phyloP scores from a whole-genome alignment of 2,113 vertebrate species.

The Craseonycteris thonglongyai region DNA sequence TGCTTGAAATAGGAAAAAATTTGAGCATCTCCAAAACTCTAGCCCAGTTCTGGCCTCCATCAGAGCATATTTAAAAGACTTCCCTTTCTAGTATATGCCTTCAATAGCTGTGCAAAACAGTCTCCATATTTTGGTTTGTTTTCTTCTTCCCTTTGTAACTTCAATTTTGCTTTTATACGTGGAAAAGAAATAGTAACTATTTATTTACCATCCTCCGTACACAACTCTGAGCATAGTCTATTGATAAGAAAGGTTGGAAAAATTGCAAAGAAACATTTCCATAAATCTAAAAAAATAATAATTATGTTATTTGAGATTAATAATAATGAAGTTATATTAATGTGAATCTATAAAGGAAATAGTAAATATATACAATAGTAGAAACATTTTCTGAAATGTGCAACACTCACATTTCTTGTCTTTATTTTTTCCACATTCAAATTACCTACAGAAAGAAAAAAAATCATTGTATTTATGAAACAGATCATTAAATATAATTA shows the following conservation, averaged over 20 bases:
- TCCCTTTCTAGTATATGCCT: not conserved
- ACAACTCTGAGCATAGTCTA: not conserved
- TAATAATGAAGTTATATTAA: not conserved
- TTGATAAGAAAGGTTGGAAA: not conserved
- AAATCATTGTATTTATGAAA: constrained; percentile 12
- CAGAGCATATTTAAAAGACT: no score
- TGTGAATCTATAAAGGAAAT: not conserved
- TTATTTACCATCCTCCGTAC: not conserved
- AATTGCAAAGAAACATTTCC: not conserved
- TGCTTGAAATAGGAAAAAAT: not conserved
- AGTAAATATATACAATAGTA: not conserved
- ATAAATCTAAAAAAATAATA: not conserved
- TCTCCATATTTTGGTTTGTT: no score
- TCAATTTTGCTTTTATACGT: not conserved
- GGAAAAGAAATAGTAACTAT: not conserved
- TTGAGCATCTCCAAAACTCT: not conserved
- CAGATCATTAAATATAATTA: constrained; percentile 41
- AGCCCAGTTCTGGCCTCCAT: not conserved
- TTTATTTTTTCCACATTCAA: not conserved
- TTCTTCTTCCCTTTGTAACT: not conserved
- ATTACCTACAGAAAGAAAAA: not conserved
- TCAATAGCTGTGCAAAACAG: not conserved
- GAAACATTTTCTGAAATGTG: not conserved
- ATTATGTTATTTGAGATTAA: not conserved
- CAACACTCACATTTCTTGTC: not conserved